A percentile compares a stretch with the other conserved stretches of the same genome.
These are phyloP conservation scores for Acinonyx jubatus DNA, from an alignment of 2,113 vertebrate species.

Conservation along the genomic window DNA sequence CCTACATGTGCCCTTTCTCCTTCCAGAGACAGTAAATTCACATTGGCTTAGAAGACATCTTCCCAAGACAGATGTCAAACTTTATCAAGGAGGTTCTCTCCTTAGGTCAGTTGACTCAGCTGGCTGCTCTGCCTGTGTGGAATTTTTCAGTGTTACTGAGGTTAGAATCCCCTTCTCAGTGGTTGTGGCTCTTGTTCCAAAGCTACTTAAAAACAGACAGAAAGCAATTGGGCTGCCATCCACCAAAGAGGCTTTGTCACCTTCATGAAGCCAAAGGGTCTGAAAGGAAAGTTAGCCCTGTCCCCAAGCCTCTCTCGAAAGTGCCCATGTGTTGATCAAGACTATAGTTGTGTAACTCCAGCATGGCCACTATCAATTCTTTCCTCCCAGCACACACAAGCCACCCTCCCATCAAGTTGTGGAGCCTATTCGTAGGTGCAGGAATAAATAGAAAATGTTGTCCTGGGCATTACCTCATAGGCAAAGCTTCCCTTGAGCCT, in stretches of 20 bases:
- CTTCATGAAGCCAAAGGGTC: background rate
- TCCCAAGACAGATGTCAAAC: constrained; percentile 38
- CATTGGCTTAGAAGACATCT: constrained; percentile 53
- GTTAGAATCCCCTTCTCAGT: background rate
- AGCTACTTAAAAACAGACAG: background rate
- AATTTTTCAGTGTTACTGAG: background rate
- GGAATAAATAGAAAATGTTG: background rate
- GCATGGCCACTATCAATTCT: background rate
- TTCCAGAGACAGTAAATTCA: constrained; percentile 57
- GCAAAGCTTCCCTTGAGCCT: background rate
- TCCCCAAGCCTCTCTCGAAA: background rate
- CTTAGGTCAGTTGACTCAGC: background rate
- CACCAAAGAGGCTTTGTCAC: background rate
- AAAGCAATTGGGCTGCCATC: background rate
- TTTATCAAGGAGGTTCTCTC: background rate
- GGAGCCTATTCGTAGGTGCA: background rate
- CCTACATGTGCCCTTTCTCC: constrained; percentile 66
- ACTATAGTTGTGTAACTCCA: background rate
- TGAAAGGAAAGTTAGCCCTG: background rate
- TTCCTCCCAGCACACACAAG: background rate
- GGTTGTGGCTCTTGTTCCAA: background rate
- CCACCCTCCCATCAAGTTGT: background rate
- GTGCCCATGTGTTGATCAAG: background rate
- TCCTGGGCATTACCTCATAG: background rate
- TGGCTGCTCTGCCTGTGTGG: background rate